These are phyloP conservation scores for Adelognathus sp. DNA, from an alignment of 2,888 invertebrate genomes.

Conservation along the genomic window DNA sequence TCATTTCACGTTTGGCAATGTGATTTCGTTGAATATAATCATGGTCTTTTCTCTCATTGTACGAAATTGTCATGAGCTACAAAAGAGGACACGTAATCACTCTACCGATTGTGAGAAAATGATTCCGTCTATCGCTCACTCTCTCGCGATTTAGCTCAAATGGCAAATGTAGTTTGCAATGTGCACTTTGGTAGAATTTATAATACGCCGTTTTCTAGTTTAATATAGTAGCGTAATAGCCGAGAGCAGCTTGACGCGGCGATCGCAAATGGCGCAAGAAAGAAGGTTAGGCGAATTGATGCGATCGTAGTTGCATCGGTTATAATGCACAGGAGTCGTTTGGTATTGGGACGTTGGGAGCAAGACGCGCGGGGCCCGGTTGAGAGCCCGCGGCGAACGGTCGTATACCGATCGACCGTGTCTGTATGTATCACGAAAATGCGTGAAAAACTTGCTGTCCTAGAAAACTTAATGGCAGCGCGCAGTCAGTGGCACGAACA, in stretches of 20 bases:
- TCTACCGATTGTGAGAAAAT: too few relatives aligned
- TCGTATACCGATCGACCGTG: constrained; percentile 34
- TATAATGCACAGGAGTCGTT: constrained; percentile 15
- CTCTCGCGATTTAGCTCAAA: background rate
- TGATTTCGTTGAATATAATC: too few relatives aligned
- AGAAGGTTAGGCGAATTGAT: constrained; percentile 71
- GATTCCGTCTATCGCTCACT: too few relatives aligned
- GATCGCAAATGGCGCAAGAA: constrained; percentile 64
- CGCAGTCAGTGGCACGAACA: constrained; percentile 74
- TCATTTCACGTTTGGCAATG: too few relatives aligned
- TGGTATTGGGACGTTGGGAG: constrained; percentile 32
- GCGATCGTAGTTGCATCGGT: constrained; percentile 16
- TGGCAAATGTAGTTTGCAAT: background rate
- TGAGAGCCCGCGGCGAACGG: constrained; percentile 49
- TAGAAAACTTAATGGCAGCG: constrained; percentile 75
- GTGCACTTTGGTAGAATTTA: background rate
- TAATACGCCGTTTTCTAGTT: background rate
- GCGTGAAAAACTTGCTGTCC: constrained; percentile 77
- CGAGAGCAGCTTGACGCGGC: constrained; percentile 28
- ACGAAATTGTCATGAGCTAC: too few relatives aligned
- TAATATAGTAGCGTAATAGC: constrained; percentile 35
- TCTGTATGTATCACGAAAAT: constrained; percentile 75
- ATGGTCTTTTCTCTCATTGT: too few relatives aligned
- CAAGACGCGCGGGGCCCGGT: too few relatives aligned
- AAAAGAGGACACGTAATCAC: too few relatives aligned